A percentile compares a stretch with the other conserved stretches of the same genome.
phyloP scores from a whole-genome alignment of 2,797 vertebrate genomes.

The Geotrypetes seraphini region DNA sequence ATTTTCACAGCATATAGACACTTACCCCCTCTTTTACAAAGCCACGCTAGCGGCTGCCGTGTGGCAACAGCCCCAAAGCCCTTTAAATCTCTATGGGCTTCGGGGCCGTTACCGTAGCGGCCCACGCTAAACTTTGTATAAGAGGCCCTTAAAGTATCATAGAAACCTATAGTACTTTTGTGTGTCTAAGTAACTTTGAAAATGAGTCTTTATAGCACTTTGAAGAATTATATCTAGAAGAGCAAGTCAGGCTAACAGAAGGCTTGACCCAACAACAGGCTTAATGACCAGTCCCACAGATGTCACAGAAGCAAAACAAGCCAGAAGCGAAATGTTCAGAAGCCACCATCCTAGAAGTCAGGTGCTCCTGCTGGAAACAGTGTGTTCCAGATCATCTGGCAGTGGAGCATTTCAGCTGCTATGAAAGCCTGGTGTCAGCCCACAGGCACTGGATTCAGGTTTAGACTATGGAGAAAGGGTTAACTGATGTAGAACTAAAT shows the following conservation, averaged over 20 bases:
- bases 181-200: no score
- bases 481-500: slow-evolving; percentile 21
- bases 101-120: no score
- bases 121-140: no score
- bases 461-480: slow-evolving; percentile 24
- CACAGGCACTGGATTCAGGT: slow-evolving; percentile 22
- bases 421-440: not conserved
- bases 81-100: no score
- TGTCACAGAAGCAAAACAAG: slow-evolving; percentile 13
- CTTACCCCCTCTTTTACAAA: no score
- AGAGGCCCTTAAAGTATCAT: no score
- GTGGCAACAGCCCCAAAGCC: no score
- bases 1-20: no score
- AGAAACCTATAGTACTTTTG: no score
- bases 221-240: slow-evolving; percentile 35
- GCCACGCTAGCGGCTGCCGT: no score
- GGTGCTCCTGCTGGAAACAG: slow-evolving; percentile 29
- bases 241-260: slow-evolving; percentile 26
- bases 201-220: no score
- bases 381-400: slow-evolving; percentile 22
- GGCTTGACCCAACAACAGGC: slow-evolving; percentile 32
- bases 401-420: slow-evolving; percentile 34
- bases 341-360: slow-evolving; percentile 27
- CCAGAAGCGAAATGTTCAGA: slow-evolving; percentile 3
- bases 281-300: slow-evolving; percentile 15